phyloP scores from a whole-genome alignment of 2,888 invertebrate species.

The Drosophila recens region DNA sequence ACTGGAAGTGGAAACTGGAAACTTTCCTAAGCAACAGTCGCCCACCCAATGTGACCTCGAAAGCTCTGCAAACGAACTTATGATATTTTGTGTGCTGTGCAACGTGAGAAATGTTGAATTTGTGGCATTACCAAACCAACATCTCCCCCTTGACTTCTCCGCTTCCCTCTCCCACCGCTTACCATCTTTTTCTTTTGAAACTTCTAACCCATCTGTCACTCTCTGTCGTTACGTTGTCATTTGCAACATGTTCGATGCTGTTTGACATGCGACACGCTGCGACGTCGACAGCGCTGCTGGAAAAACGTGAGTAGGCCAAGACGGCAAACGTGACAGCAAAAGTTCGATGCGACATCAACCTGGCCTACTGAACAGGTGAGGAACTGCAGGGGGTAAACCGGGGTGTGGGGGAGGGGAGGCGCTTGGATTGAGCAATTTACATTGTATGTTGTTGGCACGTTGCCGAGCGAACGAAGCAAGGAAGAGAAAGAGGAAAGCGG shows the following conservation, averaged over 20 bases:
- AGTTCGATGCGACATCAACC: conserved; percentile 61
- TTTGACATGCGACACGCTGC: conserved; percentile 57
- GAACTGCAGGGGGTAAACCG: background rate
- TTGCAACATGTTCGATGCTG: conserved; percentile 63
- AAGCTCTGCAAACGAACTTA: conserved; percentile 23
- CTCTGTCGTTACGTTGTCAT: conserved; percentile 30
- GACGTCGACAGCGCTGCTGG: conserved; percentile 46
- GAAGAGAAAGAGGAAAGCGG: background rate
- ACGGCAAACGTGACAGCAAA: conserved; percentile 68
- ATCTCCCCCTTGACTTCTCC: background rate
- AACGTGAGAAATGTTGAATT: conserved; percentile 65
- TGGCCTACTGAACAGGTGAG: conserved; percentile 71
- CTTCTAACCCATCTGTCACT: conserved; percentile 23
- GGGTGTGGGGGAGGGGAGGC: background rate
- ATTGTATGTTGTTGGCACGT: conserved; percentile 62
- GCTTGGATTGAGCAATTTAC: conserved; percentile 42
- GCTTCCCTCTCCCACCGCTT: background rate
- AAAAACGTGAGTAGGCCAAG: conserved; percentile 66
- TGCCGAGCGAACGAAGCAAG: conserved; percentile 34
- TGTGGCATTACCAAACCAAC: conserved; percentile 56
- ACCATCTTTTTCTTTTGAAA: background rate
- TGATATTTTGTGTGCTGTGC: conserved; percentile 34
- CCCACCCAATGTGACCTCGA: conserved; percentile 51
- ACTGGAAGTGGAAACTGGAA: conserved; percentile 15
- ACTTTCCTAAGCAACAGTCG: conserved; percentile 29